These are phyloP conservation scores for Cladorhizidae sp. DNA, from an alignment of 37 sponge, comb jelly and placozoan genomes.

Conservation along the genomic window DNA sequence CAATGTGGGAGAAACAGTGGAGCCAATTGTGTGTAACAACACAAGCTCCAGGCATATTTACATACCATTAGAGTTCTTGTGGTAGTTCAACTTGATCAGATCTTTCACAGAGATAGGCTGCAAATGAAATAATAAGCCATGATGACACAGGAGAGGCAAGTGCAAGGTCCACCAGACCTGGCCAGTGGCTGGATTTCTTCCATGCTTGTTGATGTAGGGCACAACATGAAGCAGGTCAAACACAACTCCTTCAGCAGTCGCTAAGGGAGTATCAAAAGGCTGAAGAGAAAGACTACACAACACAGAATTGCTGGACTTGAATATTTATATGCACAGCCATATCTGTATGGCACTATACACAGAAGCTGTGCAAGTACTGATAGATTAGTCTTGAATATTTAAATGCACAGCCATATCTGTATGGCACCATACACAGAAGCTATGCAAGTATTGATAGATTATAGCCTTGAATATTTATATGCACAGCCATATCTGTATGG, in stretches of 20 bases:
- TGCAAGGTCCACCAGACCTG: constrained; percentile 41
- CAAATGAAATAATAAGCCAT: too few relatives aligned
- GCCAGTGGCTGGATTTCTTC: constrained; percentile 85
- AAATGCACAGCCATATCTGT: too few relatives aligned
- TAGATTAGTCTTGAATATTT: neutral
- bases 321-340: too few relatives aligned
- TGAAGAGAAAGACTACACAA: constrained; percentile 84
- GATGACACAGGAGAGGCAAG: neutral
- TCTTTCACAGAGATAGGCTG: constrained; percentile 86
- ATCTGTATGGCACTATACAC: too few relatives aligned
- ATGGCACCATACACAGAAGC: too few relatives aligned
- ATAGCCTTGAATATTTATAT: too few relatives aligned
- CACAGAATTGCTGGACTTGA: too few relatives aligned
- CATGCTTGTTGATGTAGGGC: constrained; percentile 88
- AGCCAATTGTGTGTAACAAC: too few relatives aligned
- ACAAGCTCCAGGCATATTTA: too few relatives aligned
- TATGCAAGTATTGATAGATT: too few relatives aligned
- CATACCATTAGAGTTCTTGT: constrained; percentile 90
- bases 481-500: too few relatives aligned
- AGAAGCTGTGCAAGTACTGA: neutral
- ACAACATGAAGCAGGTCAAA: constrained; percentile 91
- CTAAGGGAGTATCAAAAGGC: constrained; percentile 90
- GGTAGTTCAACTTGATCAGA: constrained; percentile 83
- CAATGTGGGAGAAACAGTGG: too few relatives aligned
- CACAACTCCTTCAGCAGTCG: constrained; percentile 84